Percentiles rank a stretch among this genome's conserved stretches.
Evolutionary conservation across 2,113 vertebrate species (phyloP).

Genomic region (Silurus meridionalis): DNA sequence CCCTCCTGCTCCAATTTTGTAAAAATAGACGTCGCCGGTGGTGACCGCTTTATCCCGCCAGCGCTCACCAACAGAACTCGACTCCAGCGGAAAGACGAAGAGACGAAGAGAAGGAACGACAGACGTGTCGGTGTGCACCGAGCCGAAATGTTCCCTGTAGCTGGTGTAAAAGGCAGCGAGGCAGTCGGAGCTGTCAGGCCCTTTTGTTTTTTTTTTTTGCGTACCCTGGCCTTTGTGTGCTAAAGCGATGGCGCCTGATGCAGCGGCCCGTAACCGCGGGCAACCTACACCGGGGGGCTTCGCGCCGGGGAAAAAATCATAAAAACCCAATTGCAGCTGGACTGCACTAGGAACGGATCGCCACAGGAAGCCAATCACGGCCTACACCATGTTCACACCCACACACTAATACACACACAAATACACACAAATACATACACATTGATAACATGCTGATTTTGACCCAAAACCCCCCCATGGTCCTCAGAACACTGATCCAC

Average conservation of each 20-base stretch:
- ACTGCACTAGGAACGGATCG: slow-evolving; percentile 37
- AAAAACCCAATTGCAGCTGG: slow-evolving; percentile 50
- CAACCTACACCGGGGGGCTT: slow-evolving; percentile 36
- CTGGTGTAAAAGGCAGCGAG: slow-evolving; percentile 53
- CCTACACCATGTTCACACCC: slow-evolving; percentile 58
- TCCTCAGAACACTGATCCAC: slow-evolving; percentile 57
- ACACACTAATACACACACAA: background rate
- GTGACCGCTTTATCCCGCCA: slow-evolving; percentile 26
- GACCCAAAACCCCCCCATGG: slow-evolving; percentile 2
- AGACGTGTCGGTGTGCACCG: slow-evolving; percentile 33
- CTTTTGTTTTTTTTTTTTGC: slow-evolving; percentile 46
- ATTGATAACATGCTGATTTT: slow-evolving; percentile 55
- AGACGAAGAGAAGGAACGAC: slow-evolving; percentile 31
- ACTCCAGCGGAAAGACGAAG: slow-evolving; percentile 20
- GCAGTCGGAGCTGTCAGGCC: slow-evolving; percentile 49
- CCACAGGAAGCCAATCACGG: slow-evolving; percentile 57
- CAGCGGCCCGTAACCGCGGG: slow-evolving; percentile 51
- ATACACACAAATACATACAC: background rate
- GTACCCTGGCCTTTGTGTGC: slow-evolving; percentile 53
- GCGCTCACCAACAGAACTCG: slow-evolving; percentile 52
- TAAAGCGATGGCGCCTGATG: slow-evolving; percentile 52
- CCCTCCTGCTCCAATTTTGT: background rate
- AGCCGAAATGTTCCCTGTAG: slow-evolving; percentile 50
- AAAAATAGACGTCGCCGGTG: background rate
- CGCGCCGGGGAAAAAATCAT: slow-evolving; percentile 32